Conservation (phyloP, 2,113 vertebrate genomes). For the Hippocampus barbouri region DNA sequence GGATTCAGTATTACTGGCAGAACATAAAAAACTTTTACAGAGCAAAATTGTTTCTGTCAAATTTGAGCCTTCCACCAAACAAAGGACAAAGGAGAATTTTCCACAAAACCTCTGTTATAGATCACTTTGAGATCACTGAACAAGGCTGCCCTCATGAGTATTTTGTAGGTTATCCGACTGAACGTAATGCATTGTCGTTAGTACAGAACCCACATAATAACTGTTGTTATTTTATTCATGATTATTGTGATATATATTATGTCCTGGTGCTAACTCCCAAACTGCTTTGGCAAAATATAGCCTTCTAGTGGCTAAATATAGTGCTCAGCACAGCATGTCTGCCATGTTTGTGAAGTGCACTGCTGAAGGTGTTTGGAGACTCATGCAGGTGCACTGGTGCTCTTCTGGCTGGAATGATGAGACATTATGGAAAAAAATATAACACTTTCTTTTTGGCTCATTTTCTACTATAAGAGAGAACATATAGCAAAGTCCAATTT, state of each 20-base stretch:
- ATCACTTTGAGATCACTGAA: conserved; percentile 3
- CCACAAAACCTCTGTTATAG: neutral
- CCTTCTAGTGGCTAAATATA: neutral
- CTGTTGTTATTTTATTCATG: neutral
- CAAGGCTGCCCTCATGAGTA: neutral
- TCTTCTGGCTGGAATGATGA: neutral
- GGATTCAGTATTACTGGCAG: no score
- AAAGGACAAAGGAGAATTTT: neutral
- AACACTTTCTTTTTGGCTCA: neutral
- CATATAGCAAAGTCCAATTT: neutral
- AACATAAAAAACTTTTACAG: no score
- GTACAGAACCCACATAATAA: neutral
- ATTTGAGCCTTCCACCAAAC: neutral
- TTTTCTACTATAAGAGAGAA: neutral
- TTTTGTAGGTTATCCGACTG: neutral
- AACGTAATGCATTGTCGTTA: neutral
- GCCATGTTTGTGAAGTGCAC: neutral
- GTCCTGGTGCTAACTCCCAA: neutral
- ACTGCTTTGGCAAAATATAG: neutral
- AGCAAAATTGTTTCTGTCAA: no score
- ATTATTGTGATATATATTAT: conserved; percentile 3
- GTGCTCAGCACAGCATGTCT: neutral
- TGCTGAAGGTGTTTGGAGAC: neutral
- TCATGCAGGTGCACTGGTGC: neutral
- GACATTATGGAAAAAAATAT: neutral